phyloP scores from a whole-genome alignment of 2,797 vertebrate species.

The Pantherophis alleghaniensis region DNA sequence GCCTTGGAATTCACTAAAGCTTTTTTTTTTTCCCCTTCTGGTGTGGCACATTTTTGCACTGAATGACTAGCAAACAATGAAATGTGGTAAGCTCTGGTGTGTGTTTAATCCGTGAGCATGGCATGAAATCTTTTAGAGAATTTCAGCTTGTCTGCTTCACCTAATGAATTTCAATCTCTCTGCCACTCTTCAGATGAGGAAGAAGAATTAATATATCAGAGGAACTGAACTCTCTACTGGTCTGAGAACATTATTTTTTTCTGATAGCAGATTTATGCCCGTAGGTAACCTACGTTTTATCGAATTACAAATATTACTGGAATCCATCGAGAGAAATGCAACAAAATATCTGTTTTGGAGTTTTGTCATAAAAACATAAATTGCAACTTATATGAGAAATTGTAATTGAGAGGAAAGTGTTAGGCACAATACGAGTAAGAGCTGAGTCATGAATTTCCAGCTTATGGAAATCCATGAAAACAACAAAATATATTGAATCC shows the following conservation, averaged over 20 bases:
- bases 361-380: neutral
- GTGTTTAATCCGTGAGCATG: neutral
- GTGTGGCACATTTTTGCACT: neutral
- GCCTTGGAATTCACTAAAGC: neutral
- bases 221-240: neutral
- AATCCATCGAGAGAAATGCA: neutral
- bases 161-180: neutral
- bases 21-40: neutral
- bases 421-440: neutral
- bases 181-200: neutral
- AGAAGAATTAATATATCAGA: neutral
- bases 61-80: neutral
- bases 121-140: neutral
- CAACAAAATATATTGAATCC: conserved; percentile 48
- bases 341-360: neutral
- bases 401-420: neutral
- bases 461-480: conserved; percentile 44
- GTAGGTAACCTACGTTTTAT: neutral
- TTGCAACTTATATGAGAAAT: neutral
- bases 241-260: neutral
- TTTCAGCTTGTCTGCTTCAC: neutral
- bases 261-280: neutral
- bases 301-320: neutral
- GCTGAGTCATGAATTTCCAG: conserved; percentile 28
- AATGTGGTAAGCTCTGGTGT: neutral